Evolutionary conservation across 2,797 vertebrate genomes (phyloP), one percentile per base, ranked within the genome.

Genomic region (Tapirus indicus): DNA sequence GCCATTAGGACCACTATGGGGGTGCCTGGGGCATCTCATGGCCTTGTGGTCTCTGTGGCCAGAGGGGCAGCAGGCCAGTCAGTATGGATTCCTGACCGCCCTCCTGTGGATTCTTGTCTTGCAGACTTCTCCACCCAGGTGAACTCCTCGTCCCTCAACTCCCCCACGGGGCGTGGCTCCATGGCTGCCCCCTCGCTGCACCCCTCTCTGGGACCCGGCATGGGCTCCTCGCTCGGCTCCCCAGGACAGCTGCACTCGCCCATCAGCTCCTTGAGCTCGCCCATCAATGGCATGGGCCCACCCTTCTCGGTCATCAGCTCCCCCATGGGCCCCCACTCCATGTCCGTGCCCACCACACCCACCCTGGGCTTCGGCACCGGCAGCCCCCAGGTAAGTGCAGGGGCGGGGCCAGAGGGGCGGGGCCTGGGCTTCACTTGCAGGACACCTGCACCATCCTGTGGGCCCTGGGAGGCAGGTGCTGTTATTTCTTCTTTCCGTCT

Each of bases 221-320:
- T 99, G 6, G 99, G 99, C 94, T 99, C 99, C 96, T 99, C 99
- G 35, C 99, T 99, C 58, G 99, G 99, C 94, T 99, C 99, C 0
- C 98, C 99, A 0, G 99, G 99, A 56, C 99, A 99, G 86, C 99
- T 99, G 62, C 99, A 99, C 98, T 99, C 99, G 0, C 99, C 99
- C 97, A 99, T 99, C 99, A 99, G 99, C 99, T 98, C 99, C 27
- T 98, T 99, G 95, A 99, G 99, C 98, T 99, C 99, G 0, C 99
- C 99, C 97, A 98, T 99, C 98, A 99, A 99, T 0, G 99, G 99
- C 98, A 99, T 99, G 99, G 99, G 99, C 29, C 99, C 99, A 0
- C 99, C 99, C 0, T 99, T 99, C 98, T 99, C 99, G 0, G 99
- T 99, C 99, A 99, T 99, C 99, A 99, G 99, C 98, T 99, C 99